Percentiles rank a stretch among this genome's conserved stretches.
Conservation (phyloP, 1,140 invertebrate genomes). For the Diorhabda elongata region DNA sequence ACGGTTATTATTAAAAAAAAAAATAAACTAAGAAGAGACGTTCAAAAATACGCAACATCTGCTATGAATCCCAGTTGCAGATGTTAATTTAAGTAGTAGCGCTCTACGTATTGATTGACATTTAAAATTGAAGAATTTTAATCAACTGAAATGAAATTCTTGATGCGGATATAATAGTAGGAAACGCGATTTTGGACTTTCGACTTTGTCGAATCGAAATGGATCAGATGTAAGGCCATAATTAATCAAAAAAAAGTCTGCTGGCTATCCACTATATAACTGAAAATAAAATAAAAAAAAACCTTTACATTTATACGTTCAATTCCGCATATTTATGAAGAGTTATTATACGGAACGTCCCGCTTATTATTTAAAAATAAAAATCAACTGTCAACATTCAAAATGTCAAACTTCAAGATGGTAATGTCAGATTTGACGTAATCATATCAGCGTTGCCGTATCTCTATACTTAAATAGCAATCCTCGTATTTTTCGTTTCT, state of each 20-base stretch:
- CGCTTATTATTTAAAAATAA: background rate
- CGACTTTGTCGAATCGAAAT: background rate
- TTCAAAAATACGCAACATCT: background rate
- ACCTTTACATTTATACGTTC: no score
- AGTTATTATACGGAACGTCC: background rate
- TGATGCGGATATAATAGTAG: constrained; percentile 22
- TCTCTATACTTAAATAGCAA: no score
- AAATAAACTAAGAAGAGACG: background rate
- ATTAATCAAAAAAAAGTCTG: background rate
- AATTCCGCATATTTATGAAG: background rate
- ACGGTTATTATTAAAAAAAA: background rate
- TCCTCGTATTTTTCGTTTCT: no score
- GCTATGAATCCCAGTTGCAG: background rate
- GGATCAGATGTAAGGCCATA: background rate
- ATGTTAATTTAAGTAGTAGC: background rate
- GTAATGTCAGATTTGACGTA: no score
- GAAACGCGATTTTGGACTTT: background rate
- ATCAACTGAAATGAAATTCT: constrained; percentile 23
- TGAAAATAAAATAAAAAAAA: background rate
- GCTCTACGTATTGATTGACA: constrained; percentile 22
- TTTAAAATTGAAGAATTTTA: constrained; percentile 32
- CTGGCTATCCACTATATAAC: background rate
- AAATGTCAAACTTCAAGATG: no score
- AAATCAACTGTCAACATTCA: no score
- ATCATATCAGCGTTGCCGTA: no score